Conservation (phyloP, 2,888 invertebrate genomes). For the Caenorhabditis auriculariae region DNA sequence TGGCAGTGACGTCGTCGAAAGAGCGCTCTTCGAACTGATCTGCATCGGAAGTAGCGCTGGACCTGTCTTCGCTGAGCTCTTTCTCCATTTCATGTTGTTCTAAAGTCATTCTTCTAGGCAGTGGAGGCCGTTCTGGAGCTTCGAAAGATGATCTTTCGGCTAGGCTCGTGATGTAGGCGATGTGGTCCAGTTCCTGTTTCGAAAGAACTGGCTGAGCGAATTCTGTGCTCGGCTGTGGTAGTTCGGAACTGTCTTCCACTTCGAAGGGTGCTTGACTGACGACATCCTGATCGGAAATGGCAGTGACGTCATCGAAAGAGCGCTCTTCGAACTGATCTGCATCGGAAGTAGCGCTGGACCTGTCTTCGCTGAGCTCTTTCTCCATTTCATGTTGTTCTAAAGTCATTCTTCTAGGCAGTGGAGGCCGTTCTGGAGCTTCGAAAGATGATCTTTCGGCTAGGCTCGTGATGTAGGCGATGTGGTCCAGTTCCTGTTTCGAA, state of each 20-base stretch:
- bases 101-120: not conserved
- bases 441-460: constrained; percentile 5
- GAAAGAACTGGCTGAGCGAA: too few species aligned
- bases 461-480: constrained; percentile 15
- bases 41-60: constrained; percentile 1
- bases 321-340: constrained; percentile 1
- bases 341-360: constrained; percentile 4
- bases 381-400: too few species aligned
- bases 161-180: not conserved
- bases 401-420: not conserved
- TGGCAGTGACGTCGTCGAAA: too few species aligned
- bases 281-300: too few species aligned
- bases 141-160: constrained; percentile 1
- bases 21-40: too few species aligned
- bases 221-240: too few species aligned
- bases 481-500: constrained; percentile 12
- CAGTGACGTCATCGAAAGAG: not conserved
- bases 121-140: not conserved
- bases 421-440: not conserved
- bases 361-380: not conserved
- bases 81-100: not conserved
- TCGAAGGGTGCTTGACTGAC: too few species aligned
- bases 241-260: too few species aligned
- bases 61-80: not conserved
- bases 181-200: constrained; percentile 2